Evolutionary conservation across 2,113 vertebrate genomes (phyloP).

Genomic region (Heloderma charlesbogerti): DNA sequence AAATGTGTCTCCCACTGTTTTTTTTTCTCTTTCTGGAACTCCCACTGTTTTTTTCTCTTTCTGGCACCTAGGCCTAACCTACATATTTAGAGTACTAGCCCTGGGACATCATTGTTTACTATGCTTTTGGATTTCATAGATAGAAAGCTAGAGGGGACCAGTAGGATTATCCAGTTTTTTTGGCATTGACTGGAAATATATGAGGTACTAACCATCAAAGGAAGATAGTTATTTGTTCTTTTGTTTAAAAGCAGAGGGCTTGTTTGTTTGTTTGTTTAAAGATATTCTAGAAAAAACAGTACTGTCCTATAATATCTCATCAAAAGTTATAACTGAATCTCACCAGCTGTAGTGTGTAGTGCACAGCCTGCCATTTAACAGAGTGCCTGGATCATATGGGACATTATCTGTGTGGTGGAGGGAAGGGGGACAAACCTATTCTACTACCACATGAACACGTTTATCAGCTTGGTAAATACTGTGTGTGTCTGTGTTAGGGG

Average conservation of each 20-base stretch:
- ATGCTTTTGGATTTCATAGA: background rate
- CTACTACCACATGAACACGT: background rate
- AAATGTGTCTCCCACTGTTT: background rate
- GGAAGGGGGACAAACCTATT: background rate
- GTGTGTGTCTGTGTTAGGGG: background rate
- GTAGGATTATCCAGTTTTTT: no score
- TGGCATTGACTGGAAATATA: no score
- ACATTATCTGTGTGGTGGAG: background rate
- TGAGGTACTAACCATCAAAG: no score
- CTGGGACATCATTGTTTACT: background rate
- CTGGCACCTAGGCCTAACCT: background rate
- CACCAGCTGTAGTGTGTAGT: background rate
- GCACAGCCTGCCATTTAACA: background rate
- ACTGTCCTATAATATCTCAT: background rate
- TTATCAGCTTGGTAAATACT: background rate
- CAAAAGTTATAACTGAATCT: background rate
- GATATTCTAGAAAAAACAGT: no score
- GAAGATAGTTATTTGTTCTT: no score
- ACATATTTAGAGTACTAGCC: background rate
- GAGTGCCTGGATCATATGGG: no score
- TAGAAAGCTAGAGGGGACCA: background rate
- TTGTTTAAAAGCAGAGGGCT: background rate
- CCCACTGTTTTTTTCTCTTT: background rate
- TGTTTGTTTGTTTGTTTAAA: no score
- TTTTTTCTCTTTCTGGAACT: background rate